Evolutionary conservation across 2,888 invertebrate species (phyloP).

Genomic region (Camptogramma bilineatum): DNA sequence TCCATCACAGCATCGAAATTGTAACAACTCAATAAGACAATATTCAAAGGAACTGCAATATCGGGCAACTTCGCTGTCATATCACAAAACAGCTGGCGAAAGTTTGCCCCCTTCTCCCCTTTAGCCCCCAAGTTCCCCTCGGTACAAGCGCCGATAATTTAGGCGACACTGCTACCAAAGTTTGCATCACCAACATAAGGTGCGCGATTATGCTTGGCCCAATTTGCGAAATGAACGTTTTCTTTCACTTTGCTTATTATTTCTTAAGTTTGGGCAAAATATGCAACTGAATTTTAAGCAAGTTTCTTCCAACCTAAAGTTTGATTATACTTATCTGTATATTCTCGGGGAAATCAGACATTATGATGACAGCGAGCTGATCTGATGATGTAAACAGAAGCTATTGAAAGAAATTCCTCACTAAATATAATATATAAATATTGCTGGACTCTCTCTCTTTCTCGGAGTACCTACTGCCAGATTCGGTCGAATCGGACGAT

Average conservation of each 20-base stretch:
- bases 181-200: slow-evolving; percentile 69
- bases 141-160: slow-evolving; percentile 65
- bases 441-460: too few species aligned
- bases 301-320: too few species aligned
- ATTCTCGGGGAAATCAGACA: too few species aligned
- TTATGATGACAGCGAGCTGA: too few species aligned
- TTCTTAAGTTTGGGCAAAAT: too few species aligned
- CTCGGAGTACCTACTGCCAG: too few species aligned
- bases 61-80: slow-evolving; percentile 41
- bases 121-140: slow-evolving; percentile 33
- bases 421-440: too few species aligned
- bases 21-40: slow-evolving; percentile 11
- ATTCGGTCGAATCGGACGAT: too few species aligned
- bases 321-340: too few species aligned
- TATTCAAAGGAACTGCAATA: slow-evolving; percentile 35
- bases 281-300: too few species aligned
- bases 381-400: too few species aligned
- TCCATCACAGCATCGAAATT: not conserved
- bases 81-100: slow-evolving; percentile 44
- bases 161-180: slow-evolving; percentile 65
- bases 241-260: not conserved
- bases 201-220: slow-evolving; percentile 47
- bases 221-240: slow-evolving; percentile 27
- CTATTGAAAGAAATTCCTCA: too few species aligned
- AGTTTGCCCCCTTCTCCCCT: slow-evolving; percentile 45